Conservation (phyloP, 2,888 invertebrate genomes). For the Pharmacophagus antenor region DNA sequence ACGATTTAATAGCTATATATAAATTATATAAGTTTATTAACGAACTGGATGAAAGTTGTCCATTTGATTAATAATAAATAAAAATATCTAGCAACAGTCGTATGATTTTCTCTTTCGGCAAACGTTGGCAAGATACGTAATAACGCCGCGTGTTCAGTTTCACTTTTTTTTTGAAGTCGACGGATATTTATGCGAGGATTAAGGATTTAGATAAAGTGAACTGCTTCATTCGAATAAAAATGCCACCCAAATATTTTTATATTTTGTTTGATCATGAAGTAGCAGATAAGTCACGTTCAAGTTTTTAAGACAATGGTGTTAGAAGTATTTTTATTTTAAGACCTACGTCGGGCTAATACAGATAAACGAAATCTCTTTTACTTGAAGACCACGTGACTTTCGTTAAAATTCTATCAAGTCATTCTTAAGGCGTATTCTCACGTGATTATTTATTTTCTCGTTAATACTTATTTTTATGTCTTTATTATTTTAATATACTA, state of each 20-base stretch:
- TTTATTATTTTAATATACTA: too few species aligned
- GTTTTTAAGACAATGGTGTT: neutral
- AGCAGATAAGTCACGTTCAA: slow-evolving; percentile 1
- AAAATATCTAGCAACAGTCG: too few species aligned
- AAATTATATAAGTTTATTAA: too few species aligned
- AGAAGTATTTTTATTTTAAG: neutral
- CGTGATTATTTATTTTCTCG: too few species aligned
- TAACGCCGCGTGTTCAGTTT: slow-evolving; percentile 12
- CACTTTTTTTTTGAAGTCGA: slow-evolving; percentile 7
- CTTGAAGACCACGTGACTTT: neutral
- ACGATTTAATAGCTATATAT: too few species aligned
- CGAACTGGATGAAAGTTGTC: too few species aligned
- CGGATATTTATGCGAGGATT: slow-evolving; percentile 24
- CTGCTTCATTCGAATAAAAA: slow-evolving; percentile 26
- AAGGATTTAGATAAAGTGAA: slow-evolving; percentile 20
- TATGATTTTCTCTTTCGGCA: too few species aligned
- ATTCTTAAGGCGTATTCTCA: too few species aligned
- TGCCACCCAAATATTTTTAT: neutral
- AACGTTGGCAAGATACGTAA: too few species aligned
- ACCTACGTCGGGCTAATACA: neutral
- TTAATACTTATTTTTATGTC: too few species aligned
- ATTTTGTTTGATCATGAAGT: neutral
- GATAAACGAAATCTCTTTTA: neutral
- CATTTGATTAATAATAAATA: too few species aligned
- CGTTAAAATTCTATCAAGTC: neutral